Percentiles rank a stretch among this genome's conserved stretches.
Evolutionary conservation across 2,888 invertebrate genomes (phyloP).

Genomic region (Listrodromus nycthemerus): DNA sequence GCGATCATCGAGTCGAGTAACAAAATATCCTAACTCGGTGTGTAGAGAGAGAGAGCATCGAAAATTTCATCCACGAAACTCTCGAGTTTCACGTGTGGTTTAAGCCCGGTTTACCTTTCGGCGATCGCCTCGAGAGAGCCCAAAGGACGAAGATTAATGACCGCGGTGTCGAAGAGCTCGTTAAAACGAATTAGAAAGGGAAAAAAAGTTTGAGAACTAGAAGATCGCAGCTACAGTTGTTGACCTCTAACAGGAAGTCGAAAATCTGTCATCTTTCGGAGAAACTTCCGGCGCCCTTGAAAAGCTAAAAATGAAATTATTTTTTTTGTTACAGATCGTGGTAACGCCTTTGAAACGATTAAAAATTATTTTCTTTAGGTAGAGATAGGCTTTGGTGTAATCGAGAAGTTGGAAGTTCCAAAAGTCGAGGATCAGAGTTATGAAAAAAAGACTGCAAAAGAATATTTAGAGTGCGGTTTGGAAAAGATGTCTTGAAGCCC

Average conservation of each 20-base stretch:
- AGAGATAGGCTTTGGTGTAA: too few relatives aligned
- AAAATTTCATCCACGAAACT: constrained; percentile 44
- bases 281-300: too few relatives aligned
- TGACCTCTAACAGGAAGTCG: background rate
- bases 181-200: constrained; percentile 8
- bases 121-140: background rate
- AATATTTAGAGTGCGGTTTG: too few relatives aligned
- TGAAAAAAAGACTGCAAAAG: too few relatives aligned
- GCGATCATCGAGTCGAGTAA: background rate
- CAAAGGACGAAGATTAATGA: constrained; percentile 48
- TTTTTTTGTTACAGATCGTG: too few relatives aligned
- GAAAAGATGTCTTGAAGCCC: too few relatives aligned
- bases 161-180: background rate
- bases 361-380: too few relatives aligned
- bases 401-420: too few relatives aligned
- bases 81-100: constrained; percentile 54
- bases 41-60: background rate
- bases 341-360: too few relatives aligned
- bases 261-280: background rate
- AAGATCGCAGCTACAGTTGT: background rate
- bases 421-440: too few relatives aligned
- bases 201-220: background rate
- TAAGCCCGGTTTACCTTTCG: constrained; percentile 42
- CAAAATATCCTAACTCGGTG: background rate
- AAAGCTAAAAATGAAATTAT: too few relatives aligned